phyloP scores from a whole-genome alignment of 2,113 vertebrate species.

The Sander vitreus region DNA sequence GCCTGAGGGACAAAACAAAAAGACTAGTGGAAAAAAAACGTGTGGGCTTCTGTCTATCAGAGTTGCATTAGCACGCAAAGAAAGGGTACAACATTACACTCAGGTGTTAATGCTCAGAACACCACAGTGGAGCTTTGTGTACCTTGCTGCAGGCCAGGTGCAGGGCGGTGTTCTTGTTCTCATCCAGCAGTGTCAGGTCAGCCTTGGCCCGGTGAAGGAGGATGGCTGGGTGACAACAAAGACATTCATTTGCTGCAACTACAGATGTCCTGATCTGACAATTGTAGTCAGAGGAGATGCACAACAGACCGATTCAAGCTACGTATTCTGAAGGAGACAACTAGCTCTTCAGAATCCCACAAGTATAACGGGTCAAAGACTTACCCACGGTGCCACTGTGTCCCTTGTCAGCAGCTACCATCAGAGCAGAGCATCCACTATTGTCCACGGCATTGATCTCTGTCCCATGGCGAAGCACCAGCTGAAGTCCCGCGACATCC shows the following conservation, averaged over 20 bases:
- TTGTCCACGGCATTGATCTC: conserved; percentile 92
- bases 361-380: conserved; percentile 33
- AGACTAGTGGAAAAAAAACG: neutral
- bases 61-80: neutral
- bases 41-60: neutral
- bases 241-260: conserved; percentile 9
- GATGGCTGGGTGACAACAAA: conserved; percentile 85
- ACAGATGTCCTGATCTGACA: neutral
- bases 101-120: neutral
- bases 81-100: neutral
- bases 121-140: neutral
- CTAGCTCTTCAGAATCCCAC: neutral
- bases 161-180: conserved; percentile 98
- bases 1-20: conserved; percentile 82
- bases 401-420: conserved; percentile 95
- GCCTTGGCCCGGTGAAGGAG: conserved; percentile 95
- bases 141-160: conserved; percentile 99
- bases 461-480: conserved; percentile 92
- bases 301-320: neutral
- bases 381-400: conserved; percentile 93
- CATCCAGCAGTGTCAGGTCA: conserved; percentile 93
- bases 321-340: neutral
- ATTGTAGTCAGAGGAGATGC: neutral
- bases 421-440: conserved; percentile 92
- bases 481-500: conserved; percentile 92